Evolutionary conservation across 2,113 vertebrate species (phyloP), one percentile per base, ranked within the genome.

Genomic region (Bettongia penicillata): DNA sequence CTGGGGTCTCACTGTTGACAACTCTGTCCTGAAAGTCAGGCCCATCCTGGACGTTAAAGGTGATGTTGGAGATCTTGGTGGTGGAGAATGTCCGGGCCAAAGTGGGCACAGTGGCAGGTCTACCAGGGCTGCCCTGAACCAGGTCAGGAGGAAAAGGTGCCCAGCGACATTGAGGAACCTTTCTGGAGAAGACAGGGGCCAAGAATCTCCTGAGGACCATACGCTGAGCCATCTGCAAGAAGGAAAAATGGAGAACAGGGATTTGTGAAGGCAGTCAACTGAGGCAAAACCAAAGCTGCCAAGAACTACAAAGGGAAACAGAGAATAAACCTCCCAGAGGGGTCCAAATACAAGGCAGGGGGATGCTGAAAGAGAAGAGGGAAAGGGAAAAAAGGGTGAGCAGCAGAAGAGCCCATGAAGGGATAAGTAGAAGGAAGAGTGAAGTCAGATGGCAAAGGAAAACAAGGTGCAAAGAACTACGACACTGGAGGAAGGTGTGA

Each of bases 1-100:
- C 98, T 0, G 99, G 99, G 8, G 99, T 99, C 1, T 99, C 94
- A 92, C 98, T 99, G 95, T 99, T 99, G 97, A 99, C 98, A 90
- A 99, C 99, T 90, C 99, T 98, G 94, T 99, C 99, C 53, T 99
- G 99, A 98, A 99, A 99, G 98, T 99, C 99, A 0, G 99, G 98
- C 0, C 99, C 98, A 52, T 99, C 99, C 98, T 99, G 99, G 92
- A 99, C 98, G 0, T 99, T 99, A 97, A 99, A 99, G 49, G 99
- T 99, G 48, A 98, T 98, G 0, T 95, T 89, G 28, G 98, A 97
- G 91, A 84, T 43, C 12, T 92, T 92, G 0, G 98, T 98, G 48
- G 96, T 97, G 92, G 95, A n/a, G 1, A 99, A 37, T 23, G 96
- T 91, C 52, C 98, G 98, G 89, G 94, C 2, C 0, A 53, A 93